Conservation (phyloP, 2,888 invertebrate species). For the Lagria hirta region DNA sequence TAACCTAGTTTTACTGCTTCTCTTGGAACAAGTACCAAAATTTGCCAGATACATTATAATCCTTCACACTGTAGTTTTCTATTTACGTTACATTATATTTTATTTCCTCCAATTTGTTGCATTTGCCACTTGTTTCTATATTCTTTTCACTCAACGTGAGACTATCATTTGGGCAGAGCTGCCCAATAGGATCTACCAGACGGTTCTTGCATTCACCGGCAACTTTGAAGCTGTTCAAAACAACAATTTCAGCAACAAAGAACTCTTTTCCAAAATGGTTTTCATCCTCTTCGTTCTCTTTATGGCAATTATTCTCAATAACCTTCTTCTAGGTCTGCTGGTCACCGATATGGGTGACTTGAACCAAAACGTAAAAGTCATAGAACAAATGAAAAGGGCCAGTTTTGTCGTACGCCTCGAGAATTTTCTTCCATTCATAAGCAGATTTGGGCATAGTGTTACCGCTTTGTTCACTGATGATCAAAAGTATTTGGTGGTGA, state of each 20-base stretch:
- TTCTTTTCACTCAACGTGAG: conserved; percentile 29
- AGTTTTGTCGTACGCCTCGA: conserved; percentile 30
- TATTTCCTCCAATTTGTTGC: conserved; percentile 39
- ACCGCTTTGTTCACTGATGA: neutral
- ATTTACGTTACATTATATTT: conserved; percentile 36
- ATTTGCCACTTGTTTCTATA: conserved; percentile 38
- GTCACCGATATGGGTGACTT: conserved; percentile 40
- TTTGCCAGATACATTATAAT: conserved; percentile 39
- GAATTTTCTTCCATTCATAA: too few relatives aligned
- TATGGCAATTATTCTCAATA: conserved; percentile 40
- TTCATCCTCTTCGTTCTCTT: conserved; percentile 38
- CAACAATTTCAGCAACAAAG: conserved; percentile 22
- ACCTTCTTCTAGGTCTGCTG: conserved; percentile 38
- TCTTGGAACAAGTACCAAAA: conserved; percentile 35
- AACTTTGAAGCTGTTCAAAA: conserved; percentile 35
- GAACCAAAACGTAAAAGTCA: conserved; percentile 31
- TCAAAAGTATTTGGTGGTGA: neutral
- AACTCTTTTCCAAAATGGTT: conserved; percentile 34
- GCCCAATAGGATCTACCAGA: conserved; percentile 32
- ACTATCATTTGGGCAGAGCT: conserved; percentile 16
- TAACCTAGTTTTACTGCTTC: conserved; percentile 30
- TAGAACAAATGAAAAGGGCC: conserved; percentile 35
- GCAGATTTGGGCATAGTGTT: too few relatives aligned
- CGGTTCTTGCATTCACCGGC: conserved; percentile 37
- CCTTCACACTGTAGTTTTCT: conserved; percentile 36